Conservation (phyloP, 2,113 vertebrate genomes). For the Fukomys damarensis region DNA sequence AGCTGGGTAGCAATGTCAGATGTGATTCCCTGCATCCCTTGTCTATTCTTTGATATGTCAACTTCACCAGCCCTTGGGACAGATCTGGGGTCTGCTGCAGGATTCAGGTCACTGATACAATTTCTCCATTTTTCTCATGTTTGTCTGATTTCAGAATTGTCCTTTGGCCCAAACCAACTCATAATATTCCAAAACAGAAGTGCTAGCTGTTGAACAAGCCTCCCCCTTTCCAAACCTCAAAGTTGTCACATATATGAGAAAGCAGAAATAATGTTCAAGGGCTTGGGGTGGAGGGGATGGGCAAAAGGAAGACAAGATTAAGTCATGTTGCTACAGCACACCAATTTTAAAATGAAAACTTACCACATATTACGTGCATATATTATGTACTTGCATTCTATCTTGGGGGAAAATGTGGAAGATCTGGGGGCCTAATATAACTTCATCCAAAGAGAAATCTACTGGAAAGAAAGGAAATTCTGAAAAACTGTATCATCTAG, state of each 20-base stretch:
- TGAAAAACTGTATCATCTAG: not conserved
- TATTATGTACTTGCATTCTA: not conserved
- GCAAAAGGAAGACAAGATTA: not conserved
- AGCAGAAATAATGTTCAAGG: not conserved
- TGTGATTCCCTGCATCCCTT: not conserved
- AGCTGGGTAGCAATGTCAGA: not conserved
- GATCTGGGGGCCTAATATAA: not conserved
- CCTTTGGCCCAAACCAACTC: not conserved
- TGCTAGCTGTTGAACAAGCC: not conserved
- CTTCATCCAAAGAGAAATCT: not conserved
- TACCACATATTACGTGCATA: not conserved
- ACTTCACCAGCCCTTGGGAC: not conserved
- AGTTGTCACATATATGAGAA: not conserved
- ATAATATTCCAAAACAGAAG: slow-evolving; percentile 1
- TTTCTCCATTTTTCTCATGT: not conserved
- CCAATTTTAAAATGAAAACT: not conserved
- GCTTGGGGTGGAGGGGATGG: fast-evolving
- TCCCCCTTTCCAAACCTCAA: not conserved
- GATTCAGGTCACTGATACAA: not conserved
- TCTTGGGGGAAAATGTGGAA: not conserved
- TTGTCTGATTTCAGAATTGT: not conserved
- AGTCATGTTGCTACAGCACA: not conserved
- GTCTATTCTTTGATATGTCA: not conserved
- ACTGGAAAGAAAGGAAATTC: not conserved
- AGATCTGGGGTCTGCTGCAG: not conserved